phyloP scores from a whole-genome alignment of 2,888 invertebrate species.

The Zygogramma bicolorata region DNA sequence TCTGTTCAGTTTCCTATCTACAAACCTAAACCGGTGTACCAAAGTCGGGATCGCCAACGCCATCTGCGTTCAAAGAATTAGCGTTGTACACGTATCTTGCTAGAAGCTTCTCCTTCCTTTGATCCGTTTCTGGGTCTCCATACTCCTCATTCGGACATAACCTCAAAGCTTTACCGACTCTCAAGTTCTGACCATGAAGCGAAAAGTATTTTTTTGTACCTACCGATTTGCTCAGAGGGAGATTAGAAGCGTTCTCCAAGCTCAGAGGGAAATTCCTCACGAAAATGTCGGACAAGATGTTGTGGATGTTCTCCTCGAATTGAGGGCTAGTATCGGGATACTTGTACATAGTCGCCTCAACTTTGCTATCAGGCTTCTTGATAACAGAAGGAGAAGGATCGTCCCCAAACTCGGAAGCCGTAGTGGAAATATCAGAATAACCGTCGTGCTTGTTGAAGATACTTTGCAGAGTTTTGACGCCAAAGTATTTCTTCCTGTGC shows the following conservation, averaged over 20 bases:
- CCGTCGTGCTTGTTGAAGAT: conserved; percentile 66
- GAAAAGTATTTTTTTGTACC: conserved; percentile 64
- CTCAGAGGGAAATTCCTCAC: conserved; percentile 58
- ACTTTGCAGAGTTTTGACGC: conserved; percentile 68
- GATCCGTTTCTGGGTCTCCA: conserved; percentile 57
- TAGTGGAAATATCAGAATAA: conserved; percentile 66
- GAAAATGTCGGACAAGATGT: conserved; percentile 65
- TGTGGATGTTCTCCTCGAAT: conserved; percentile 66
- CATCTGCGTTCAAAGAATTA: conserved; percentile 66
- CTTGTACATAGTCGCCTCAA: conserved; percentile 20
- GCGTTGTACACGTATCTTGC: conserved; percentile 67
- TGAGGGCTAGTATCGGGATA: conserved; percentile 61
- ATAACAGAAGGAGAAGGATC: conserved; percentile 43
- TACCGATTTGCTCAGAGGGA: conserved; percentile 48
- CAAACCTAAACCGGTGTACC: conserved; percentile 73
- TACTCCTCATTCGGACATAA: conserved; percentile 64
- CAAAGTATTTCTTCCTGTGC: conserved; percentile 68
- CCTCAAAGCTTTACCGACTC: conserved; percentile 65
- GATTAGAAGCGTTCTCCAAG: conserved; percentile 14
- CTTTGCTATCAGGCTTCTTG: conserved; percentile 19
- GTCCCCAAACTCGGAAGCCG: conserved; percentile 63
- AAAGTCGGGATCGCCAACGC: conserved; percentile 77
- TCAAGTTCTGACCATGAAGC: conserved; percentile 60
- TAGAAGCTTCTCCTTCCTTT: conserved; percentile 64
- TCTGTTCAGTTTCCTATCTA: conserved; percentile 30